Evolutionary conservation across 2,888 invertebrate species (phyloP).

Genomic region (Athripsodes cinereus): DNA sequence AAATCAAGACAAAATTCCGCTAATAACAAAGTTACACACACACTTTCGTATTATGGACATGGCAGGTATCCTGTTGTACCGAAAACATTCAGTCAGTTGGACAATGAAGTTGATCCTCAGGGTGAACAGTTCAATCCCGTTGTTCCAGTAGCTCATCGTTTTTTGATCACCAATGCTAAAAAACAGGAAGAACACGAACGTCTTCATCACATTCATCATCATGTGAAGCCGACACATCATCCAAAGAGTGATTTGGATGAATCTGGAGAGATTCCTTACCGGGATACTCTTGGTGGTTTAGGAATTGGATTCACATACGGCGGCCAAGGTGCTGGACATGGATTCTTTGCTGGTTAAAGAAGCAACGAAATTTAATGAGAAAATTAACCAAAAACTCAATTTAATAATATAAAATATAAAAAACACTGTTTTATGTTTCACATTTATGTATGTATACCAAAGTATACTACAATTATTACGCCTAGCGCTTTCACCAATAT

Average conservation of each 20-base stretch:
- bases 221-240: background rate
- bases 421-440: no score
- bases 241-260: background rate
- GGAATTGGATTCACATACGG: conserved; percentile 22
- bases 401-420: no score
- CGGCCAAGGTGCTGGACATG: conserved; percentile 28
- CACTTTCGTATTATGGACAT: background rate
- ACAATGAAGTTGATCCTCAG: no score
- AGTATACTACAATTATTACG: no score
- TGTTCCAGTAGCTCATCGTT: background rate
- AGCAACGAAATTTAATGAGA: no score
- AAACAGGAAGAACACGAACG: background rate
- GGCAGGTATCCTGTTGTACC: background rate
- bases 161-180: background rate
- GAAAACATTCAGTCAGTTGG: background rate
- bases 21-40: background rate
- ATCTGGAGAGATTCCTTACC: conserved; percentile 6
- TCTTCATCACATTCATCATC: background rate
- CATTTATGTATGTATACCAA: no score
- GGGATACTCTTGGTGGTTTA: conserved; percentile 24
- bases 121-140: background rate
- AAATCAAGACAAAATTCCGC: no score
- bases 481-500: no score
- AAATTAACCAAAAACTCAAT: no score
- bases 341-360: conserved; percentile 19